Evolutionary conservation across 2,113 vertebrate genomes (phyloP), one percentile per base, ranked within the genome.

Genomic region (Eulemur macaco): DNA sequence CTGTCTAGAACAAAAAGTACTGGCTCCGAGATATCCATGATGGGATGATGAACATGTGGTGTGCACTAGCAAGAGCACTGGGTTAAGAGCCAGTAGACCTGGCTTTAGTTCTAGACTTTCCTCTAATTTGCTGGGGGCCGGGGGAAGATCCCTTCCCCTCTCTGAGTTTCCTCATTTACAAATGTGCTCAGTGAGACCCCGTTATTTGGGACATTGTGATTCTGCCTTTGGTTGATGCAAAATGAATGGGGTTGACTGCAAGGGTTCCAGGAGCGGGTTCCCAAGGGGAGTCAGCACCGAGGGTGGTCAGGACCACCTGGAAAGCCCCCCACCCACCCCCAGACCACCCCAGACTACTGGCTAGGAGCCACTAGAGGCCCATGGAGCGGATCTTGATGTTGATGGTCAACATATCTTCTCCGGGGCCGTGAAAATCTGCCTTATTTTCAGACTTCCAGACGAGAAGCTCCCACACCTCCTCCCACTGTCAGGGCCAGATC

Each of bases 401-500:
- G 73, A 69, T 42, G 37, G 31, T 88, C 77, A 77, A 1, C 47
- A 5, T 68, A 47, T 96, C 80, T 94, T 86, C 69, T 73, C 73
- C 89, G 39, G 63, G 39, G 50, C 91, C 0, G 6, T 82, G 71
- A 86, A 96, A 80, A 91, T 96, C 88, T 89, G 91, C 68, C 82
- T 94, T 82, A 34, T 78, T 89, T 91, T 89, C 80, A 92, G 73
- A 85, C 66, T 60, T 29, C 80, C 71, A 50, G 88, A 74, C 29
- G 64, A 95, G 78, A 90, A 12, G 77, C 54, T 91, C 86, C 60
- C 68, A 83, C 37, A 60, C 74, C 73, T 52, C 86, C 86, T 94
- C 56, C 83, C 39, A 60, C 20, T 45, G 68, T 83, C 82, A 66
- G 78, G 89, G 93, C 95, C 96, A 96, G 89, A 94, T 93, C 83